Base-by-base conservation (phyloP, 2,888 invertebrate species). In the Idaea straminata region DNA sequence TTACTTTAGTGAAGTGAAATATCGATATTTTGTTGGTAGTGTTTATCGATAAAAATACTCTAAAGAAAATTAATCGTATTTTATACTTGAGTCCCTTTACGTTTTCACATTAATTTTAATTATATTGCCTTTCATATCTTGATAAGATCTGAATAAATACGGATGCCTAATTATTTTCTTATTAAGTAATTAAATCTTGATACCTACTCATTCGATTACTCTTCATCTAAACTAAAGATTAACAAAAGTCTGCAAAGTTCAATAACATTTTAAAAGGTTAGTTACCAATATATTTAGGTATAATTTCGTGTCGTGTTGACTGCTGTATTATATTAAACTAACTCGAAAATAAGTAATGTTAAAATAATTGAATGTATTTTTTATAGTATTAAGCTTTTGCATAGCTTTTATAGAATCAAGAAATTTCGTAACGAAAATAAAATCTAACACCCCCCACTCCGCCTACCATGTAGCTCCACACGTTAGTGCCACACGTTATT, bases 1-100 rank as follows among this genome's bases (percentile, higher is more conserved):
- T 86, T 79, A 87, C 86, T 86, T 78, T 90, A 88, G 88, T 83
- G 87, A 83, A 77, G 88, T 65, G 68, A 66, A 67, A 65, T 71
- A 64, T 68, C 69, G 67, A 67, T 65, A 58, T 35, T 64, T 60
- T 67, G 67, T 64, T 34, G n/a, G 47, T 59, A 35, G 35, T 60
- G 57, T 61, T 35, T 64, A 66, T 69, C 66, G 71, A 70, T 66
- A 68, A 4, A 3, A 13, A 13, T 47, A 10, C 13, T 47, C 10
- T 47, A 47, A 7, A 13, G 13, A 7, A 13, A 7, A 1, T 36
- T 36, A 7, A 36, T 10, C 36, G 36, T 4, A 7, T 36, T 36
- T 7, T 7, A 7, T 36, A 36, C 10, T 36, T 36, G 1, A 10
- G 36, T 6, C 13, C 13, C 5, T 47, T 47, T 6, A 47, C 7